Base-by-base conservation (phyloP, 2,888 invertebrate genomes). In the Luperina testacea region DNA sequence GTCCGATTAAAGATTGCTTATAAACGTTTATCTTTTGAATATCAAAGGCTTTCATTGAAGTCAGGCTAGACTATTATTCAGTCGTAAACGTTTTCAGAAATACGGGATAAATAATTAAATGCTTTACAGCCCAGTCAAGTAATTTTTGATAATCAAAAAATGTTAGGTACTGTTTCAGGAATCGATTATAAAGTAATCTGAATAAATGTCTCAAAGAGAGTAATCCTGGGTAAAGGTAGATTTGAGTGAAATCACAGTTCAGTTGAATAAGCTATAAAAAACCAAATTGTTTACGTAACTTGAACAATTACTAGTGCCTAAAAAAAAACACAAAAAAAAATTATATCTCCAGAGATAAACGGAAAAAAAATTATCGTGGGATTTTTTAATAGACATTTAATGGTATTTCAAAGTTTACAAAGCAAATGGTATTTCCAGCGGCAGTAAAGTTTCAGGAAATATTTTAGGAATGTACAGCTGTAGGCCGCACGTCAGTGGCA, bases 1-100 rank as follows among this genome's bases (percentile, higher is more conserved):
- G 1, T 42, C 1, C 42, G 13, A 61, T 51, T 20, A 27, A 42
- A 61, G 17, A 59, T 68, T 15, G 59, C 2, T 3, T 32, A 17
- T 20, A 38, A 27, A 51, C 24, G 7, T 42, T 51, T 27, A 38
- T 8, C 15, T 24, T 77, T 59, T 42, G n/a, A 11, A 42, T 61
- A 20, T 24, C 59, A 51, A 57, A 77, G 7, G 15, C 2, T 42
- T 59, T 42, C 7, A 77, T 77, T 67, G 2, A 77, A 77, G 68
- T 67, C 3, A 51, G 17, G 20, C 68, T 38, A 65, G 45, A 77
- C 38, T 32, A 42, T 27, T 42, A 42, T 48, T 13, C 20, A 24
- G 68, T 17, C 13, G 2, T 68, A 17, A 11, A 13, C 51, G 42
- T 48, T 68, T 42, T 42, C 32, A 45, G 24, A 61, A 78, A 61